Evolutionary conservation across 2,797 vertebrate species (phyloP).

Genomic region (Selene dorsalis): DNA sequence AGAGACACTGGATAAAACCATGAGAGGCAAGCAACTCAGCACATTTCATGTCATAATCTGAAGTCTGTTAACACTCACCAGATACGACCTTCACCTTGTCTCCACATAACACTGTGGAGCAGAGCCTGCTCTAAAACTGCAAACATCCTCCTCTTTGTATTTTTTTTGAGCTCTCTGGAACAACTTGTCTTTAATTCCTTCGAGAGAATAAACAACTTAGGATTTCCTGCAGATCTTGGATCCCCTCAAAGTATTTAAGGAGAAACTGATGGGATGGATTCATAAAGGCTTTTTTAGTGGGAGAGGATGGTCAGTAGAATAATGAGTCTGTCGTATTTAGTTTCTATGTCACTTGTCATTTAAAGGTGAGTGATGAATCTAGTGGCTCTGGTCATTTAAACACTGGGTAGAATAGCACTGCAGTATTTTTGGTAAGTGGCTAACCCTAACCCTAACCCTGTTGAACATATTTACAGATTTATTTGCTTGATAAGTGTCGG

Average conservation of each 20-base stretch:
- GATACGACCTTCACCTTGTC: constrained; percentile 57
- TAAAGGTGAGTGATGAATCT: constrained; percentile 10
- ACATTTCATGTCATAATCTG: constrained; percentile 42
- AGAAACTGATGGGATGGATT: constrained; percentile 13
- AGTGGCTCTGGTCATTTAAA: constrained; percentile 1
- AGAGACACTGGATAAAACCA: constrained; percentile 19
- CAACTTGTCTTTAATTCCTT: constrained; percentile 54
- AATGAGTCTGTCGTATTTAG: constrained; percentile 12
- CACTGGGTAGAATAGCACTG: neutral
- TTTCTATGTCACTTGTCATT: constrained; percentile 11
- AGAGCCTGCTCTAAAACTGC: constrained; percentile 28
- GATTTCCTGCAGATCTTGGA: constrained; percentile 34
- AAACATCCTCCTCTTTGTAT: constrained; percentile 54
- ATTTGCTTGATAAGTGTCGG: neutral
- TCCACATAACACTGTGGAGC: constrained; percentile 47
- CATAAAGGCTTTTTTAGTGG: constrained; percentile 10
- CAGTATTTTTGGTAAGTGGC: constrained; percentile 10
- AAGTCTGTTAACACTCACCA: constrained; percentile 44
- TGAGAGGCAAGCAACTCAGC: constrained; percentile 18
- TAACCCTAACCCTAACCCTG: no score
- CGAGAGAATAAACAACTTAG: constrained; percentile 42
- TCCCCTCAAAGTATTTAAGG: constrained; percentile 13
- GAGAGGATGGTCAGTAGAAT: constrained; percentile 12
- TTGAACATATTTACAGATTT: neutral
- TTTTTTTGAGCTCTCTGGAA: constrained; percentile 45